Base-by-base conservation (phyloP, 2,113 vertebrate genomes). In the Apus apus region DNA sequence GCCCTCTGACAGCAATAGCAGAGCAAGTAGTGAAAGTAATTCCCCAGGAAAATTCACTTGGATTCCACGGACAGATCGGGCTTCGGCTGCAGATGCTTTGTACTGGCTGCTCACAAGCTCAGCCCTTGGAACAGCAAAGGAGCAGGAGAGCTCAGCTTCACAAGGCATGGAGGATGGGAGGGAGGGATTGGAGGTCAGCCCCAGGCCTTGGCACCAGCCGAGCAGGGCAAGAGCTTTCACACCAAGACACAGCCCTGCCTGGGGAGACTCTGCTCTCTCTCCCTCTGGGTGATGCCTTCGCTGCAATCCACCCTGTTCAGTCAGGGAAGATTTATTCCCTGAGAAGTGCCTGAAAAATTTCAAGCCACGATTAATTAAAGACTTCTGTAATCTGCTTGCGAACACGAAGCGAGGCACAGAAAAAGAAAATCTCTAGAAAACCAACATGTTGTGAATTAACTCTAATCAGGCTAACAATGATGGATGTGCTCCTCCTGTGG, bases 361-460 rank as follows among this genome's bases (percentile, higher is more conserved):
- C 80, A 97, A 95, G 87, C 91, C 95, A 58, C 88, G 85, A 84
- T 93, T 96, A 96, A 95, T 97, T 81, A 90, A 84, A 90, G 93
- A 48, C 80, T 89, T 76, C 73, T 95, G 92, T 86, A 86, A 73
- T 75, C 45, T 40, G 76, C 86, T 93, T 75, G 86, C 94, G 82
- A 92, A 89, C 92, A 94, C 92, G 92, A 96, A 96, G 80, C 3
- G 0, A 65, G 83, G 53, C 76, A 75, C 88, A 87, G 92, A 53
- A 89, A 90, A 72, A 82, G 80, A 77, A 62, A 78, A 75, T 65
- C 93, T 75, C 86, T 81, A 9, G 13, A 76, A 92, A 90, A n/a
- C 67, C 13, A 54, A 30, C 15, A 80, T 81, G 94, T 67, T 90
- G 82, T 71, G 92, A 97, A 96, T 95, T 95, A 95, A 65, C 82